Evolutionary conservation across 2,797 vertebrate species (phyloP).

Genomic region (Lithobates pipiens): DNA sequence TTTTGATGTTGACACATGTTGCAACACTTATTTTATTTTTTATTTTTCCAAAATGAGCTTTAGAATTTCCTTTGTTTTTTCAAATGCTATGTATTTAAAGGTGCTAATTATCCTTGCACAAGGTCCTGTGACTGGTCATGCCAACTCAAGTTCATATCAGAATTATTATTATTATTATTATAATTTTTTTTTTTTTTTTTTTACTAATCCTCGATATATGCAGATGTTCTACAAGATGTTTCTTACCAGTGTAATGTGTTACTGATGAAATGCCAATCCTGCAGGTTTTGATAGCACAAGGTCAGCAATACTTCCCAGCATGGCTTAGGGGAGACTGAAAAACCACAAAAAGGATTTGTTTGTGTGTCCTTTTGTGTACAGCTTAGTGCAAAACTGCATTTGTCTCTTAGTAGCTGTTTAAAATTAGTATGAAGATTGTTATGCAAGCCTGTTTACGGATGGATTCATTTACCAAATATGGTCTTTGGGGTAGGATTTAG

Average conservation of each 20-base stretch:
- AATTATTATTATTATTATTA: too few relatives aligned
- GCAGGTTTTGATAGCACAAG: slow-evolving; percentile 98
- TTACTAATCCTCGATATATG: slow-evolving; percentile 98
- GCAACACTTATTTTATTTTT: slow-evolving; percentile 79
- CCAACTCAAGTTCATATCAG: slow-evolving; percentile 99
- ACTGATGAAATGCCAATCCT: slow-evolving; percentile 86
- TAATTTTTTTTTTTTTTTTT: slow-evolving; percentile 54
- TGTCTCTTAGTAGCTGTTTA: slow-evolving; percentile 77
- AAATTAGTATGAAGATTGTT: slow-evolving; percentile 73
- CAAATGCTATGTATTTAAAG: slow-evolving; percentile 88
- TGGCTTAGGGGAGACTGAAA: slow-evolving; percentile 82
- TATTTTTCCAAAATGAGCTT: slow-evolving; percentile 73
- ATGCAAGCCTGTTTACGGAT: slow-evolving; percentile 65
- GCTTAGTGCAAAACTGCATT: slow-evolving; percentile 78
- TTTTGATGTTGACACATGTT: slow-evolving; percentile 80
- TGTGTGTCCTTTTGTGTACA: slow-evolving; percentile 81
- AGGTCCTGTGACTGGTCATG: slow-evolving; percentile 99
- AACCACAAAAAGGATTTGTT: slow-evolving; percentile 77
- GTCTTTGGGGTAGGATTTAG: not conserved
- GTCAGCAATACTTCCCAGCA: slow-evolving; percentile 91
- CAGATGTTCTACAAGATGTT: slow-evolving; percentile 99
- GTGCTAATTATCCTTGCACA: slow-evolving; percentile 96
- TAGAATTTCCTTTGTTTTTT: slow-evolving; percentile 78
- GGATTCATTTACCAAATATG: not conserved
- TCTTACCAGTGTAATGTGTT: slow-evolving; percentile 91